Evolutionary conservation across 2,888 invertebrate species (phyloP).

Genomic region (Nymphalis polychloros): DNA sequence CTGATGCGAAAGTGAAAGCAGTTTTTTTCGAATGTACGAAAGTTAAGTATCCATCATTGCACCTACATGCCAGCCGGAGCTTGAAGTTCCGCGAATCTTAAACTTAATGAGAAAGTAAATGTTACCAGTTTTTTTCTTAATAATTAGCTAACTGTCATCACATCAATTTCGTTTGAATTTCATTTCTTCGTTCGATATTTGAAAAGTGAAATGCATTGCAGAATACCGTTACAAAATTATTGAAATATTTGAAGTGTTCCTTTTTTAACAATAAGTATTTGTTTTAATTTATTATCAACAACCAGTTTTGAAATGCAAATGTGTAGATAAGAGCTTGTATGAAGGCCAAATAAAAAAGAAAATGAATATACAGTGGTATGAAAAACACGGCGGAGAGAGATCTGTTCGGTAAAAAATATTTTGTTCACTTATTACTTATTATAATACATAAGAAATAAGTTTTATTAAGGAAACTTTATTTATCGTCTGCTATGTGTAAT

Average conservation of each 20-base stretch:
- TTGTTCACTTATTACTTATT: not conserved
- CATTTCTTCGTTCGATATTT: not conserved
- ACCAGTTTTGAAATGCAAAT: constrained; percentile 29
- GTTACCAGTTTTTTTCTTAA: constrained; percentile 10
- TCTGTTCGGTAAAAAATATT: not conserved
- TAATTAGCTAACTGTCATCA: constrained; percentile 2
- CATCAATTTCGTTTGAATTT: not conserved
- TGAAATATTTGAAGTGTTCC: constrained; percentile 15
- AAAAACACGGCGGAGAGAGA: not conserved
- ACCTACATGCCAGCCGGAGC: constrained; percentile 38
- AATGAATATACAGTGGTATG: not conserved
- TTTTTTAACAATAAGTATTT: not conserved
- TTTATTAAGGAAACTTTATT: not conserved
- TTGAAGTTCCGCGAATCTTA: constrained; percentile 32
- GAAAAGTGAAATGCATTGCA: not conserved
- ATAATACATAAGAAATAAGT: not conserved
- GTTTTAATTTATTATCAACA: constrained; percentile 17
- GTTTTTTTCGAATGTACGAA: constrained; percentile 66
- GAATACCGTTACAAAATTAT: not conserved
- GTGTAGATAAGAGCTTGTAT: constrained; percentile 14
- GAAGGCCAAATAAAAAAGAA: constrained; percentile 22
- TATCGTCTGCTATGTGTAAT: not conserved
- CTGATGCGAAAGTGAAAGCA: constrained; percentile 73
- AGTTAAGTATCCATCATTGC: constrained; percentile 52
- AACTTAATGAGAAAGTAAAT: constrained; percentile 38